Evolutionary conservation across 2,888 invertebrate species (phyloP).

Genomic region (Agrotis exclamationis): DNA sequence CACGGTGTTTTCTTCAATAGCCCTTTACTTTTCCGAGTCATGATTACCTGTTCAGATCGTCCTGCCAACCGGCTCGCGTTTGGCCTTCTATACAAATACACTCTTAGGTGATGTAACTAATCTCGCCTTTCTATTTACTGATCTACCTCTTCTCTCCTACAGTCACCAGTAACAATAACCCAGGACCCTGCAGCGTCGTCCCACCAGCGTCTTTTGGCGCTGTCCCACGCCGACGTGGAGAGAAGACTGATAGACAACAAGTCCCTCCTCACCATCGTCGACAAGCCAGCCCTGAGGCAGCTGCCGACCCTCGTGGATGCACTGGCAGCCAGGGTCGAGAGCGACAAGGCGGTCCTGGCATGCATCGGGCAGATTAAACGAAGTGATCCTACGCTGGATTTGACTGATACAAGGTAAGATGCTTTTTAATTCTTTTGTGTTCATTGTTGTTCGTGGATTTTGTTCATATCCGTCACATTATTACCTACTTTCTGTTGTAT

Average conservation of each 20-base stretch:
- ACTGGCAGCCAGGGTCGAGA: constrained; percentile 95
- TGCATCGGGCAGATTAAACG: constrained; percentile 93
- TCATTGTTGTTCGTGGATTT: background rate
- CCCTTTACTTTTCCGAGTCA: too few species aligned
- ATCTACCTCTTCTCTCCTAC: constrained; percentile 20
- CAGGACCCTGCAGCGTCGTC: constrained; percentile 96
- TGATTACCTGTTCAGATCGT: too few species aligned
- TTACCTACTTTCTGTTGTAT: too few species aligned
- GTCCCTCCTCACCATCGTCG: constrained; percentile 95
- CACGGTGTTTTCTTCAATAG: too few species aligned
- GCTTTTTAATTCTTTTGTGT: background rate
- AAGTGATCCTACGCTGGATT: constrained; percentile 91
- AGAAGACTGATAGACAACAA: constrained; percentile 98
- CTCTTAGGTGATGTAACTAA: too few species aligned
- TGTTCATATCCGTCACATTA: background rate
- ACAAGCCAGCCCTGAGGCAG: constrained; percentile 95
- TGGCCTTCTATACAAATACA: too few species aligned
- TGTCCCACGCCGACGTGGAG: constrained; percentile 96
- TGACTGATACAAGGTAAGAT: constrained; percentile 91
- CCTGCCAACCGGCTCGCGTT: too few species aligned
- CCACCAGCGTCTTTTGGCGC: constrained; percentile 96
- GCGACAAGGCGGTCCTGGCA: constrained; percentile 96
- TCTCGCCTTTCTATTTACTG: background rate
- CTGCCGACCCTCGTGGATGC: constrained; percentile 93
- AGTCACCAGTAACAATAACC: constrained; percentile 90